Evolutionary conservation across 64 coral and sea anemone genomes (phyloP), one percentile per base, ranked within the genome.

Genomic region (Actinia tenebrosa): DNA sequence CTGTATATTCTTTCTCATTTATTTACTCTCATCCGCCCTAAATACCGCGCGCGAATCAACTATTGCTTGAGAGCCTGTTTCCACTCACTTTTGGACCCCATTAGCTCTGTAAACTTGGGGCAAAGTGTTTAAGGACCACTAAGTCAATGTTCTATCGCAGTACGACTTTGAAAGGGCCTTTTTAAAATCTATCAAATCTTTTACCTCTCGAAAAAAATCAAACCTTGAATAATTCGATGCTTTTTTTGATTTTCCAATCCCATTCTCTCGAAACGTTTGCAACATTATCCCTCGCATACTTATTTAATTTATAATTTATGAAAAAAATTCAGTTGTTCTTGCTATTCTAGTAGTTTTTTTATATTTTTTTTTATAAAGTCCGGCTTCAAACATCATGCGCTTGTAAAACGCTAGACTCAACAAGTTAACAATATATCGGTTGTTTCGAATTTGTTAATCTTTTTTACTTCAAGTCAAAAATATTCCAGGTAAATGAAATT

Each of bases 41-140:
- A 81, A 23, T n/a, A 50, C 44, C 7, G 46, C 50, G n/a, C 53
- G 3, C 79, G 16, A 50, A 50, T 50, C 17, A 79, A 43, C 14
- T 19, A 16, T 44, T 81, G 2, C 79, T 81, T 81, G 79, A 81
- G 46, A 50, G 43, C 3, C 22, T 45, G 79, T 53, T 81, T 81
- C 50, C 79, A 75, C 69, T 8, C 69, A 75, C 69, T 75, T 75
- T 44, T 20, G 0, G 46, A 22, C 45, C 14, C 79, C 79, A 81
- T 81, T 81, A 81, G 27, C 79, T 50, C 22, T 50, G 79, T 81
- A 50, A 81, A 81, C 79, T 81, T 81, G 43, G 44, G 2, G 44
- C 50, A 81, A 81, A 81, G 79, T 81, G 45, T 18, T 81, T 81
- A 81, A 81, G 79, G 50, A 45, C 0, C n/a, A 16, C 22, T 53